Base-by-base conservation (phyloP, 2,888 invertebrate genomes). In the Pseudolycoriella hygida region DNA sequence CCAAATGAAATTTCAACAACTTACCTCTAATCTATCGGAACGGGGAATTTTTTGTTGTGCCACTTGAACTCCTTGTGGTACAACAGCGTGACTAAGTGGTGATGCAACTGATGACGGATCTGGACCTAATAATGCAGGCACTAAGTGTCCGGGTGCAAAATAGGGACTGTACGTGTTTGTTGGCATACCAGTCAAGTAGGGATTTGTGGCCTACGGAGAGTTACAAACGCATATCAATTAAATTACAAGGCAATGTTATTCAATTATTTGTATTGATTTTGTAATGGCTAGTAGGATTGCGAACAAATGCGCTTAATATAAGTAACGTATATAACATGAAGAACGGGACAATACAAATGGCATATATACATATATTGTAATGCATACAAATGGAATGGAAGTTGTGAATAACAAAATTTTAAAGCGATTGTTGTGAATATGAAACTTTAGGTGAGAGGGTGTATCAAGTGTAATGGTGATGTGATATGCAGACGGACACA, bases 1-100 rank as follows among this genome's bases (percentile, higher is more conserved):
- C n/a, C n/a, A n/a, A n/a, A n/a, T n/a, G n/a, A 37, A 40, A 32
- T 15, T 18, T 4, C 3, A 41, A 41, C 10, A 6, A 70, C 80
- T 77, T 77, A 92, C 93, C 90, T 93, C 92, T 71, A 93, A 80
- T 73, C 93, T 79, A 71, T 92, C 92, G 66, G 89, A 83, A 69
- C 92, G 82, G 58, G 87, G 86, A 76, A 90, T 76, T 74, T 93
- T 92, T 74, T 90, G 90, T 71, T 89, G 83, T 69, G 81, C 84
- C 66, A 82, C 87, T 70, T 72, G 85, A 67, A 76, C 86, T 66
- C 79, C 82, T 74, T 86, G 87, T 67, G 76, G 86, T 67, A 78
- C 80, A 58, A 79, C 80, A 3, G 45, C 40, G 57, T 64, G 65
- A 54, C 86, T 84, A 57, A 88, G 73, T 54, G 84, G 86, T 60